Evolutionary conservation across 2,888 invertebrate species (phyloP), one percentile per base, ranked within the genome.

Genomic region (Thymelicus acteon): DNA sequence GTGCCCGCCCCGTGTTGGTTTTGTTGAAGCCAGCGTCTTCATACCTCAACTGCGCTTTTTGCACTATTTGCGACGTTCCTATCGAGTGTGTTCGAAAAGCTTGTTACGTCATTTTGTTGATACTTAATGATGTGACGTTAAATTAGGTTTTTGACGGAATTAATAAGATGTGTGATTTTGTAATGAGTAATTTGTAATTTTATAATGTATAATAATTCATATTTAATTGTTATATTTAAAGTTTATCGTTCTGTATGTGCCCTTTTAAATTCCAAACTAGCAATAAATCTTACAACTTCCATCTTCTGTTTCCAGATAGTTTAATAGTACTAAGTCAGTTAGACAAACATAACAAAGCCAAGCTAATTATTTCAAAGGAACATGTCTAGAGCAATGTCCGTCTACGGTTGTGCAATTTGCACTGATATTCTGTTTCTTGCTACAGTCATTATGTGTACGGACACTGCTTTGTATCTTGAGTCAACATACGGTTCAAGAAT

Each of bases 1-100:
- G 93, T 87, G 90, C 90, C 90, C 85, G 88, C 87, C 89, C 90
- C 88, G 85, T 92, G 93, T 93, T 93, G 93, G 93, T 93, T 93
- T 93, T 92, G 91, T 91, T 91, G 89, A 92, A 90, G 82, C 88
- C 87, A 89, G 86, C 89, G 81, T 89, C 91, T 91, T 91, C 92
- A 91, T 91, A 91, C 89, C 87, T 85, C 82, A 57, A 54, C 67
- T 31, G 65, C 54, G 61, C 67, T 67, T 67, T 67, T 67, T 67
- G 61, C 67, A 15, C 67, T 67, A 67, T 67, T 67, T 67, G 67
- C 40, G 61, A 67, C 67, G 49, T 49, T 40, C 63, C 8, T 61
- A 44, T 44, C 67, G 61, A 40, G 60, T 67, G 60, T 67, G 49
- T 39, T 31, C 39, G 60, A 40, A 39, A 67, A 67, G 48, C 24